A percentile compares a stretch with the other conserved stretches of the same genome.
Conservation (phyloP, 2,888 invertebrate species). For the Aradus depressus region DNA sequence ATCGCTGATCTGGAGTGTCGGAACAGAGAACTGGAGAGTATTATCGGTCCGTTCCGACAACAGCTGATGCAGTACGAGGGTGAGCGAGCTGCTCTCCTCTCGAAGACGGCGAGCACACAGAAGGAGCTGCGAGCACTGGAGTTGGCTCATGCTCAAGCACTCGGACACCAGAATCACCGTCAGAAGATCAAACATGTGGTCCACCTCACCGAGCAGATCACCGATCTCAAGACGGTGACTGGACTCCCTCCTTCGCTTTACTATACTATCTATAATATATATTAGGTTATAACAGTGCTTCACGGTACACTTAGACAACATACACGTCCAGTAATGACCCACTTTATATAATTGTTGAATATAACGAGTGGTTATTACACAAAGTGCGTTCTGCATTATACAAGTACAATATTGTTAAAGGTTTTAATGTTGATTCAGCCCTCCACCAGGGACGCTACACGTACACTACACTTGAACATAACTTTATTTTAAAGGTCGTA, state of each 20-base stretch:
- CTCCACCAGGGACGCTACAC: no score
- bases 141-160: conserved; percentile 45
- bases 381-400: no score
- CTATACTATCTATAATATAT: no score
- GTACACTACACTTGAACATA: no score
- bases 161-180: conserved; percentile 54
- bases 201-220: conserved; percentile 21
- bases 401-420: no score
- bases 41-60: conserved; percentile 38
- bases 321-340: no score
- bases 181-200: conserved; percentile 48
- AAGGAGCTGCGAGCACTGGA: conserved; percentile 43
- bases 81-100: conserved; percentile 38
- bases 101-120: conserved; percentile 38
- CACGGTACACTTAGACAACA: conserved; percentile 1
- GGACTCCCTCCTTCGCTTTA: no score
- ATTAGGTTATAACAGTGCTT: neutral
- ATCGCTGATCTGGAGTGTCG: conserved; percentile 34
- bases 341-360: no score
- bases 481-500: no score
- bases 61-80: conserved; percentile 42
- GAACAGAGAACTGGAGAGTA: conserved; percentile 33
- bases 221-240: conserved; percentile 23
- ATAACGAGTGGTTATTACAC: no score
- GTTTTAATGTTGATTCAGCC: no score